These are phyloP conservation scores for Aculops lycopersici DNA, from an alignment of 1,140 invertebrate genomes.

Conservation along the genomic window DNA sequence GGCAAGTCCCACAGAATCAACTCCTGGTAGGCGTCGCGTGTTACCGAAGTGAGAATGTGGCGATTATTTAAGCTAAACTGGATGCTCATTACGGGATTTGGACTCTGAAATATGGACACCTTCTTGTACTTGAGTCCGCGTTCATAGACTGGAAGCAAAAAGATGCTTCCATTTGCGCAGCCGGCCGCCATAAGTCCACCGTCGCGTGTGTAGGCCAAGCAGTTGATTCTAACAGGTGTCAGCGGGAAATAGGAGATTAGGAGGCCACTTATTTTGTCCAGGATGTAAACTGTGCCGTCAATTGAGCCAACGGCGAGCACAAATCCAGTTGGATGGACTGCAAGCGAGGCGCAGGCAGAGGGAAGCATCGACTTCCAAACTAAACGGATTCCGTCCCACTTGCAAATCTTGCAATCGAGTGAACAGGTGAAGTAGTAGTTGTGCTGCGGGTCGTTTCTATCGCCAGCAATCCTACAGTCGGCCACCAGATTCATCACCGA, in stretches of 20 bases:
- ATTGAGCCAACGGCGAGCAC: conserved; percentile 54
- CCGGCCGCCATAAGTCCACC: conserved; percentile 60
- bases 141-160: conserved; percentile 17
- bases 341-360: conserved; percentile 44
- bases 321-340: conserved; percentile 52
- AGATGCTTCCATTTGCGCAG: conserved; percentile 29
- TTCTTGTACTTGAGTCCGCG: conserved; percentile 16
- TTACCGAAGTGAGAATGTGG: conserved; percentile 7
- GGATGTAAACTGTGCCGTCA: conserved; percentile 47
- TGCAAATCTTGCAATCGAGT: neutral
- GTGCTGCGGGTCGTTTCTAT: too few relatives aligned
- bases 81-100: conserved; percentile 5
- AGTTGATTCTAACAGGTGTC: conserved; percentile 46
- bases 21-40: conserved; percentile 6
- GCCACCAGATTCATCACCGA: too few relatives aligned
- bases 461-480: too few relatives aligned
- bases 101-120: conserved; percentile 8
- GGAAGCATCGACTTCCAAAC: conserved; percentile 19
- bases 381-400: conserved; percentile 13
- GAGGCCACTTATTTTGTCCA: conserved; percentile 44
- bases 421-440: conserved; percentile 2
- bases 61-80: conserved; percentile 7
- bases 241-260: conserved; percentile 47
- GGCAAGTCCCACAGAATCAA: conserved; percentile 8
- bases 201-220: conserved; percentile 51